Conservation (phyloP, 1,140 invertebrate species). For the Apis dorsata region DNA sequence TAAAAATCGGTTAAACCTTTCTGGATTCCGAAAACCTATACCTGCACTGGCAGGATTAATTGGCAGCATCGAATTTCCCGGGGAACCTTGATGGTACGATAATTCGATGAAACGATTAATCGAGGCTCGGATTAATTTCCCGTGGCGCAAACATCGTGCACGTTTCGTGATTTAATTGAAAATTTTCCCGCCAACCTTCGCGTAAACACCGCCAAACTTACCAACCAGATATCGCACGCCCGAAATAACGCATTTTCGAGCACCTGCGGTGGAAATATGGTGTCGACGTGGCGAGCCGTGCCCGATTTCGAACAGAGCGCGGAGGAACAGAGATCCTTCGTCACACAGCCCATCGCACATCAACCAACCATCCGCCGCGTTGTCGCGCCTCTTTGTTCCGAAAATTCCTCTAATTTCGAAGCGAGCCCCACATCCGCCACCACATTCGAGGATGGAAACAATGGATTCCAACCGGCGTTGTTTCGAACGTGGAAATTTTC, state of each 20-base stretch:
- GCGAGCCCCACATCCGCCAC: not conserved
- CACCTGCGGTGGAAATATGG: not conserved
- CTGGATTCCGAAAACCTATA: too few species aligned
- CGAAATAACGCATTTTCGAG: not conserved
- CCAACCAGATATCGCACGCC: not conserved
- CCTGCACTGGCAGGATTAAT: not conserved
- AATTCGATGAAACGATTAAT: constrained; percentile 7
- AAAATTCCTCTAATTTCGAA: constrained; percentile 53
- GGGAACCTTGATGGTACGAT: not conserved
- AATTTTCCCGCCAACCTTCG: not conserved
- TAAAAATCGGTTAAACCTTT: too few species aligned
- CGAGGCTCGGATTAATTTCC: not conserved
- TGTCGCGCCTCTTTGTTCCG: constrained; percentile 42
- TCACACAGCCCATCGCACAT: not conserved
- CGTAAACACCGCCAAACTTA: not conserved
- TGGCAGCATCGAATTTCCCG: not conserved
- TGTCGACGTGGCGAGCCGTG: not conserved
- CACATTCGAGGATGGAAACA: not conserved
- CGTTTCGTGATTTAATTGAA: constrained; percentile 8
- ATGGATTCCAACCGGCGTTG: not conserved
- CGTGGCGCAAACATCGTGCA: not conserved
- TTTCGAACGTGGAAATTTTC: not conserved
- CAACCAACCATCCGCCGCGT: not conserved
- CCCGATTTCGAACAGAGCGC: not conserved
- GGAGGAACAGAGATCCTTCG: not conserved